Conservation (phyloP, 1,140 invertebrate genomes). For the Drosophila bocqueti region DNA sequence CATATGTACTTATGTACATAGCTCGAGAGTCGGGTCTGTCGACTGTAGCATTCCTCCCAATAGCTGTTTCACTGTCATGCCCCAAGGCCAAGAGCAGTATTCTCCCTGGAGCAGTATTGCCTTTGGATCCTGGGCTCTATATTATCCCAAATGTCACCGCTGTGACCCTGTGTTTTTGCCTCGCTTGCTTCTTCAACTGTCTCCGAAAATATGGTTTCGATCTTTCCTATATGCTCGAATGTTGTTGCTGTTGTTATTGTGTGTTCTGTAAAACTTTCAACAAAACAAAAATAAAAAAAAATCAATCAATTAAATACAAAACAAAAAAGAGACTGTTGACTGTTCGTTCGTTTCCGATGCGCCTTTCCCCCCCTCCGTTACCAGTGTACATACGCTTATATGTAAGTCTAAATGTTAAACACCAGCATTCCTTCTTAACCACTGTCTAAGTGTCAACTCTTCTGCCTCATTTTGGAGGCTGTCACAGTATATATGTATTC, state of each 20-base stretch:
- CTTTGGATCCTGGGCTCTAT: background rate
- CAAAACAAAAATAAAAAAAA: background rate
- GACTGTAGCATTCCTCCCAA: conserved; percentile 14
- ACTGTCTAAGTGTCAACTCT: conserved; percentile 46
- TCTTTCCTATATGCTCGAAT: conserved; percentile 42
- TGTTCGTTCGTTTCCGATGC: conserved; percentile 21
- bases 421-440: conserved; percentile 37
- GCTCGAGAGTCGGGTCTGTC: background rate
- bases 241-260: conserved; percentile 44
- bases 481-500: background rate
- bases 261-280: conserved; percentile 35
- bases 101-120: background rate
- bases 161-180: conserved; percentile 14
- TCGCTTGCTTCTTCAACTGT: conserved; percentile 36
- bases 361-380: conserved; percentile 15
- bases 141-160: conserved; percentile 11
- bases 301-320: background rate
- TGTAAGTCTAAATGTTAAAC: conserved; percentile 39
- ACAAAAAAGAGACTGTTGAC: conserved; percentile 14
- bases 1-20: background rate
- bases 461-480: no score
- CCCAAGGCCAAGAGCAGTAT: conserved; percentile 2
- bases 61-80: conserved; percentile 15
- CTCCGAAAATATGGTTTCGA: conserved; percentile 36
- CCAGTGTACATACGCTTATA: conserved; percentile 39